phyloP scores from a whole-genome alignment of 2,888 invertebrate species.

The Phytoseiulus persimilis region DNA sequence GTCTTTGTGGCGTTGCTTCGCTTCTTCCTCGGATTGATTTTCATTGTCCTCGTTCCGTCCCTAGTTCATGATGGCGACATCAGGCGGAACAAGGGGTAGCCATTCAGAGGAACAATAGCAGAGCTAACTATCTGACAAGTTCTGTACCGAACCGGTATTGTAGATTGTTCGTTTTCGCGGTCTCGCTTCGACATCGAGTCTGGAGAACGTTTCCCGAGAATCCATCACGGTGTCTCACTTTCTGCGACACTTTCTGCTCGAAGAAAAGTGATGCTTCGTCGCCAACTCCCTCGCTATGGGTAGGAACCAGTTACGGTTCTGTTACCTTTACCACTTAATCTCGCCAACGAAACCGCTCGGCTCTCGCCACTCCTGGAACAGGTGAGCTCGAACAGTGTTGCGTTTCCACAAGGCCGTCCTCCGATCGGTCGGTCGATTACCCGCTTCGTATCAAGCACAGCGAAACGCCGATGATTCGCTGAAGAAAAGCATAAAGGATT shows the following conservation, averaged over 20 bases:
- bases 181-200: conserved; percentile 91
- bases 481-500: not conserved
- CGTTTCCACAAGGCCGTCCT: no score
- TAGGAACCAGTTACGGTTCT: conserved; percentile 93
- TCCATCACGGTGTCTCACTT: conserved; percentile 89
- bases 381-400: conserved; percentile 62
- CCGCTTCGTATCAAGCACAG: no score
- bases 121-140: not conserved
- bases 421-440: no score
- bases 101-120: not conserved
- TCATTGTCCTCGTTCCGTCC: not conserved
- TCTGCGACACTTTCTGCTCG: conserved; percentile 87
- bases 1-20: not conserved
- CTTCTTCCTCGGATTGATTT: not conserved
- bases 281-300: conserved; percentile 85
- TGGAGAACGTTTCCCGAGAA: conserved; percentile 92
- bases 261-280: conserved; percentile 68
- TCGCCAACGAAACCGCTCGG: conserved; percentile 70
- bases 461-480: not conserved
- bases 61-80: not conserved
- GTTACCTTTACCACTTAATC: conserved; percentile 82
- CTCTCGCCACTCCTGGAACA: conserved; percentile 60
- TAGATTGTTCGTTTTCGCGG: conserved; percentile 90
- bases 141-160: conserved; percentile 45
- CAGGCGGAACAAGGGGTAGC: not conserved